Evolutionary conservation across 1,140 invertebrate species (phyloP).

Genomic region (Solen grandis): DNA sequence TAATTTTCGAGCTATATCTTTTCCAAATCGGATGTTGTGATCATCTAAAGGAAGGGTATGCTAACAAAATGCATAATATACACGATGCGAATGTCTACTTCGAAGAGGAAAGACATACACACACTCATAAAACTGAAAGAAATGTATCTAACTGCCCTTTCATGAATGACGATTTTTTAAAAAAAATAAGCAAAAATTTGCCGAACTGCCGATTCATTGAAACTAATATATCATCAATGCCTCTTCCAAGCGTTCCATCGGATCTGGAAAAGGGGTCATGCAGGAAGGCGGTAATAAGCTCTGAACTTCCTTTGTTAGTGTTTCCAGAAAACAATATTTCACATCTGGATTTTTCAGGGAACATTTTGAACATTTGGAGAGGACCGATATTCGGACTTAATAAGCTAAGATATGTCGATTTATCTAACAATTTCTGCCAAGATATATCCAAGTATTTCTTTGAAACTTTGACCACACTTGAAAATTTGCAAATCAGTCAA

Average conservation of each 20-base stretch:
- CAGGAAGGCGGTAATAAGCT: neutral
- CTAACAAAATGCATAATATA: neutral
- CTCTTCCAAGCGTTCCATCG: neutral
- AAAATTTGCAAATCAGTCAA: constrained; percentile 25
- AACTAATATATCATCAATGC: neutral
- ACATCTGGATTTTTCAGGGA: constrained; percentile 16
- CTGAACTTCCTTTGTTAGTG: neutral
- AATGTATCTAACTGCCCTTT: constrained; percentile 10
- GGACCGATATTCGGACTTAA: neutral
- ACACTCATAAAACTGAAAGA: neutral
- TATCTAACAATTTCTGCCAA: constrained; percentile 27
- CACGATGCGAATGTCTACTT: neutral
- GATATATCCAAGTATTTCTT: neutral
- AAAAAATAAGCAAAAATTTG: neutral
- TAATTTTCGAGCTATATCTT: constrained; percentile 29
- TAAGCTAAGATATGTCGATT: constrained; percentile 6
- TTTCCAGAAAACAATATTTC: neutral
- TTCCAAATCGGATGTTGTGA: neutral
- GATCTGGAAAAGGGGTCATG: neutral
- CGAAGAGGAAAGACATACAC: neutral
- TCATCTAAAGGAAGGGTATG: constrained; percentile 2
- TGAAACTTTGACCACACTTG: neutral
- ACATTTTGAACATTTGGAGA: neutral
- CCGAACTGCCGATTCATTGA: neutral
- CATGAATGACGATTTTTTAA: neutral